These are phyloP conservation scores for Agrotis segetum DNA, from an alignment of 2,888 invertebrate species.

Conservation along the genomic window DNA sequence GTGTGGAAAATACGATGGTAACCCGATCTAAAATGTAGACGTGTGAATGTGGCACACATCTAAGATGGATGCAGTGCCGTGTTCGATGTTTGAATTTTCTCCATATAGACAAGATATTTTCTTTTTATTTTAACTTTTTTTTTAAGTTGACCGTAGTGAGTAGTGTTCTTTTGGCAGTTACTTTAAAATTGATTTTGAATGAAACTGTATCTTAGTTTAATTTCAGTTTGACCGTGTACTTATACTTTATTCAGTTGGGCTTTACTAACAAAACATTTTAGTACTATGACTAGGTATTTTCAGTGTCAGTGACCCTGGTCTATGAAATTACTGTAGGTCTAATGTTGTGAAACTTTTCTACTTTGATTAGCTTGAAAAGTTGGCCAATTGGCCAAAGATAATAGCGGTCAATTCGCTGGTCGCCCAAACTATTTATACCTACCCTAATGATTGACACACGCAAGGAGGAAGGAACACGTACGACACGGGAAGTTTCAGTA, in stretches of 20 bases:
- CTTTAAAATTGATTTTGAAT: neutral
- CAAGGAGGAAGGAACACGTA: conserved; percentile 52
- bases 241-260: too few relatives aligned
- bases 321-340: too few relatives aligned
- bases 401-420: neutral
- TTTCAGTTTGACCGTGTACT: too few relatives aligned
- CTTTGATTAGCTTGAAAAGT: too few relatives aligned
- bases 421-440: too few relatives aligned
- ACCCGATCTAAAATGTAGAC: neutral
- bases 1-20: neutral
- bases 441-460: neutral
- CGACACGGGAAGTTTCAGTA: conserved; percentile 39
- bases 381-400: neutral
- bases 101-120: neutral
- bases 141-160: neutral
- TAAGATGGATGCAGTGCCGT: neutral
- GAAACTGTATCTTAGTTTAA: neutral
- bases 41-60: conserved; percentile 3
- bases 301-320: too few relatives aligned
- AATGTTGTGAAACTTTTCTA: too few relatives aligned
- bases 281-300: too few relatives aligned
- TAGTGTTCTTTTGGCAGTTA: neutral
- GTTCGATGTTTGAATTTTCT: conserved; percentile 18
- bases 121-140: neutral
- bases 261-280: too few relatives aligned